A percentile compares a stretch with the other conserved stretches of the same genome.
phyloP scores from a whole-genome alignment of 2,797 vertebrate species.

The Diceros bicornis region DNA sequence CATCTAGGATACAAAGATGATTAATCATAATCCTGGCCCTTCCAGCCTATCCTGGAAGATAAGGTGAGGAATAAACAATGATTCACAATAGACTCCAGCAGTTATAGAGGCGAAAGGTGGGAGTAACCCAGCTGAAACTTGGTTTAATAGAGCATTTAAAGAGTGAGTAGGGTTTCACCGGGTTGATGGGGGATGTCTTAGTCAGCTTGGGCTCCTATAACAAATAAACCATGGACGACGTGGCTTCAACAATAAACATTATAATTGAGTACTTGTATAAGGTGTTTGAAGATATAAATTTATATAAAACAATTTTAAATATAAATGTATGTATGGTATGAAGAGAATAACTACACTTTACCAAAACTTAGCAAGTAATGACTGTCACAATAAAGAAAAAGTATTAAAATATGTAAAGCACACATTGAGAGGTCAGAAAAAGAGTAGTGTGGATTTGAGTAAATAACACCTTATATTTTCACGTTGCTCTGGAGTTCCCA shows the following conservation, averaged over 20 bases:
- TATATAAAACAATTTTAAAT: neutral
- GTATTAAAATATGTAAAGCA: neutral
- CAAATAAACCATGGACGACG: neutral
- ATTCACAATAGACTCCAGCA: neutral
- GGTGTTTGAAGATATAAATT: neutral
- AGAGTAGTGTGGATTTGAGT: neutral
- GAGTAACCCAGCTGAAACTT: neutral
- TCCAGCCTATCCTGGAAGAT: neutral
- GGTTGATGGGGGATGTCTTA: neutral
- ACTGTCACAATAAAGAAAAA: neutral
- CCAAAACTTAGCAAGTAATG: neutral
- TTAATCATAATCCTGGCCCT: neutral
- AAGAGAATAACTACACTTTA: neutral
- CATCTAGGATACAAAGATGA: neutral
- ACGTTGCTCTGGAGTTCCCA: neutral
- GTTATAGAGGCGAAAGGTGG: neutral
- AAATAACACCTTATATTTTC: neutral
- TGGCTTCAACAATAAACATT: neutral
- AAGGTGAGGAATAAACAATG: neutral
- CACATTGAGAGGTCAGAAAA: neutral
- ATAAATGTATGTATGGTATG: neutral
- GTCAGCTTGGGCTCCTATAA: neutral
- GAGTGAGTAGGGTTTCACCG: neutral
- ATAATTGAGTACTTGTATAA: neutral
- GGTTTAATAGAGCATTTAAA: neutral